These are phyloP conservation scores for Lithobius niger DNA, from an alignment of 1,140 invertebrate species.

Conservation along the genomic window DNA sequence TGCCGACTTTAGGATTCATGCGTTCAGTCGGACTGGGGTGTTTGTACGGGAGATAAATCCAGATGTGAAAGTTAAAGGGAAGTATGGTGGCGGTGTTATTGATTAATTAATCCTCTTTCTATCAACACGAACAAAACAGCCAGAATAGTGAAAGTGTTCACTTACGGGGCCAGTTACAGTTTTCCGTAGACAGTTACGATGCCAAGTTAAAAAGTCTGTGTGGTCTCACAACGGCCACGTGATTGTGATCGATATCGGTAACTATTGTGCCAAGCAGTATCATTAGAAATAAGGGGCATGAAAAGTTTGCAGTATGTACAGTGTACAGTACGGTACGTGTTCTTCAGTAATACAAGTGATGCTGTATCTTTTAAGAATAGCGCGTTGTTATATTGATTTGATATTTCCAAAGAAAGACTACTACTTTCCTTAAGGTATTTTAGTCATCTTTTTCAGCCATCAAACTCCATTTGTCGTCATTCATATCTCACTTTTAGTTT, in stretches of 20 bases:
- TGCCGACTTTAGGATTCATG: conserved; percentile 61
- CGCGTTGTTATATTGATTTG: too few relatives aligned
- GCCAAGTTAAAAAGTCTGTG: conserved; percentile 64
- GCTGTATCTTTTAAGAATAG: too few relatives aligned
- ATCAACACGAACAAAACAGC: conserved; percentile 58
- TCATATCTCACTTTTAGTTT: too few relatives aligned
- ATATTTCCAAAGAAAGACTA: too few relatives aligned
- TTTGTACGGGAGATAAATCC: conserved; percentile 33
- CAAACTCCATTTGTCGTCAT: too few relatives aligned
- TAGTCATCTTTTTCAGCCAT: too few relatives aligned
- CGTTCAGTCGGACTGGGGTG: conserved; percentile 64
- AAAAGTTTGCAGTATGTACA: too few relatives aligned
- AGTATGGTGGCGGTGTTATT: conserved; percentile 62
- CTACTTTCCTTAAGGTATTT: too few relatives aligned
- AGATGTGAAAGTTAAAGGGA: conserved; percentile 54
- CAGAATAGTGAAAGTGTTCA: conserved; percentile 58
- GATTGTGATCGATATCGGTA: conserved; percentile 78
- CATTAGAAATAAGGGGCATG: conserved; percentile 45
- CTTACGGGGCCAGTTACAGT: conserved; percentile 49
- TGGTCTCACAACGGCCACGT: conserved; percentile 58
- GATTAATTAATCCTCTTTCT: conserved; percentile 56
- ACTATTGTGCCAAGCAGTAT: conserved; percentile 77
- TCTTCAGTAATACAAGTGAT: too few relatives aligned
- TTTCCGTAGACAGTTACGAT: conserved; percentile 63
- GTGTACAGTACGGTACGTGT: too few relatives aligned